These are phyloP conservation scores for Drosophila villosipedis DNA, from an alignment of 2,888 invertebrate species.

Conservation along the genomic window DNA sequence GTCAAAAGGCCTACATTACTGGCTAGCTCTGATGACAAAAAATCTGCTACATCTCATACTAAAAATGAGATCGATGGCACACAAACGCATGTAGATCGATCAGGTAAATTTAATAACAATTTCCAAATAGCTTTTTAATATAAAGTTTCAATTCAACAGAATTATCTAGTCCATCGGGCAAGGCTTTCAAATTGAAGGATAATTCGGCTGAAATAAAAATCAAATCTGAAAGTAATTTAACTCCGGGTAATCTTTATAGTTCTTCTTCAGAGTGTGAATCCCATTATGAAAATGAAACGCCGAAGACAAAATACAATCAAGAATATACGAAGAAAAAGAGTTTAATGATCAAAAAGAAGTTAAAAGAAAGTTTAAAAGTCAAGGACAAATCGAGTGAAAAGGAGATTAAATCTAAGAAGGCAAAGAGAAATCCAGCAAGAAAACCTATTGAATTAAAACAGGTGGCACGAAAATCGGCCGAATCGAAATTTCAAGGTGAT, in stretches of 20 bases:
- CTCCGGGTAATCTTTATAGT: slow-evolving; percentile 19
- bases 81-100: neutral
- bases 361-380: neutral
- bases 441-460: neutral
- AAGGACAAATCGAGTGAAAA: neutral
- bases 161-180: neutral
- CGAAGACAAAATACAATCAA: neutral
- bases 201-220: neutral
- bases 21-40: neutral
- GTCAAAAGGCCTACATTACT: neutral
- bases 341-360: neutral
- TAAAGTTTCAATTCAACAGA: neutral
- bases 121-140: neutral
- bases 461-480: neutral
- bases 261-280: slow-evolving; percentile 15
- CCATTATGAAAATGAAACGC: neutral
- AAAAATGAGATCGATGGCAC: neutral
- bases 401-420: neutral
- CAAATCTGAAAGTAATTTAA: slow-evolving; percentile 2
- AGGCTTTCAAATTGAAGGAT: neutral
- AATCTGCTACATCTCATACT: neutral
- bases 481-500: neutral
- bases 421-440: neutral
- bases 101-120: neutral
- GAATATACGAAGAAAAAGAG: neutral